These are phyloP conservation scores for Botia kubotai DNA, from an alignment of 2,797 vertebrate species.

Conservation along the genomic window DNA sequence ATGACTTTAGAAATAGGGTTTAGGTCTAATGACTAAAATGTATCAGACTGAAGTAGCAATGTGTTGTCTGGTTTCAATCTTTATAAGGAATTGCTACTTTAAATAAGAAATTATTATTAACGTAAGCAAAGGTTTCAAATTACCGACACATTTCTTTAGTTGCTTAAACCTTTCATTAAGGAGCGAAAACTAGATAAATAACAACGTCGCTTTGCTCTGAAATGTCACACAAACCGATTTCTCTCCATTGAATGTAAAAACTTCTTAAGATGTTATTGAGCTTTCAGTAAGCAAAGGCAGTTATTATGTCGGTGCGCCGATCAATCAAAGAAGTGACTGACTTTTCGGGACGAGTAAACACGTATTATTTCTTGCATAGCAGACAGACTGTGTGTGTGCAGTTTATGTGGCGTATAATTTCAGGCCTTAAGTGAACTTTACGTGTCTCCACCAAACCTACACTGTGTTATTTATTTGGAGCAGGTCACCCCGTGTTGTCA, in stretches of 20 bases:
- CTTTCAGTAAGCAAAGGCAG: conserved; percentile 34
- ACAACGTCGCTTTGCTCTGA: not conserved
- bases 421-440: conserved; percentile 65
- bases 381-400: conserved; percentile 65
- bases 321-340: conserved; percentile 59
- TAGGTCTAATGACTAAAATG: no score
- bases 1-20: no score
- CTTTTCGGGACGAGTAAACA: conserved; percentile 65
- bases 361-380: conserved; percentile 63
- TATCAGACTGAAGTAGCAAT: no score
- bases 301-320: conserved; percentile 55
- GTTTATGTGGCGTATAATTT: conserved; percentile 65
- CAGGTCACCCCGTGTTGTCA: conserved; percentile 54
- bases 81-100: not conserved
- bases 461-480: conserved; percentile 64
- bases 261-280: conserved; percentile 45
- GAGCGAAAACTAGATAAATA: not conserved
- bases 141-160: conserved; percentile 1
- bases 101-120: conserved; percentile 13
- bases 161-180: not conserved
- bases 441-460: conserved; percentile 57
- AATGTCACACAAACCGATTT: conserved; percentile 31
- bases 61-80: no score
- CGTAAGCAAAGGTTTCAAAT: not conserved
- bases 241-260: conserved; percentile 39